A percentile compares a stretch with the other conserved stretches of the same genome.
Conservation (phyloP, 2,797 vertebrate species). For the Hephaestus fuliginosus region DNA sequence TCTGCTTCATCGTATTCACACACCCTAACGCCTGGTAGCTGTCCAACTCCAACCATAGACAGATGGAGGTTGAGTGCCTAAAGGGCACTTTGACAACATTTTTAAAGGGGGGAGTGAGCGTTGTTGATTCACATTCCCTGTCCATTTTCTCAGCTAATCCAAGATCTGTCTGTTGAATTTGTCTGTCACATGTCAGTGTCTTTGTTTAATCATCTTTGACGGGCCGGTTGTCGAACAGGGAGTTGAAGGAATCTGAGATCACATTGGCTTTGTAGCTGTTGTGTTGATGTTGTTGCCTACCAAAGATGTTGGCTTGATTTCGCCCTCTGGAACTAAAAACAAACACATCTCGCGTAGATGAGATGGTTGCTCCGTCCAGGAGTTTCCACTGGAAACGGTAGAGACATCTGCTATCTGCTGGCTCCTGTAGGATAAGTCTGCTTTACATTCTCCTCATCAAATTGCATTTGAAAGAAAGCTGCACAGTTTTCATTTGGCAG, state of each 20-base stretch:
- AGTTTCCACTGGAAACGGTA: slow-evolving; percentile 64
- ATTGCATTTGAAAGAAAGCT: slow-evolving; percentile 33
- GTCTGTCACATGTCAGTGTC: slow-evolving; percentile 31
- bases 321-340: slow-evolving; percentile 62
- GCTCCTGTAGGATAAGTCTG: slow-evolving; percentile 26
- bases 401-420: slow-evolving; percentile 65
- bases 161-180: slow-evolving; percentile 16
- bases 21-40: slow-evolving; percentile 26
- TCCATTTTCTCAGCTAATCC: slow-evolving; percentile 12
- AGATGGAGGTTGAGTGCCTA: neutral
- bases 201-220: slow-evolving; percentile 30
- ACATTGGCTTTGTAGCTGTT: slow-evolving; percentile 61
- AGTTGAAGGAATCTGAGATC: slow-evolving; percentile 65
- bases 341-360: slow-evolving; percentile 61
- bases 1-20: neutral
- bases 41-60: slow-evolving; percentile 21
- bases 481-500: slow-evolving; percentile 24
- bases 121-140: slow-evolving; percentile 11
- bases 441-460: slow-evolving; percentile 48
- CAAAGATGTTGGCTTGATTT: slow-evolving; percentile 70
- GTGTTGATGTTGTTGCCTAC: slow-evolving; percentile 56
- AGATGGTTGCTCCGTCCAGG: slow-evolving; percentile 53
- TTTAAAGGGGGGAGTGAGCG: neutral
- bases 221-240: slow-evolving; percentile 47
- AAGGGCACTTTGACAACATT: slow-evolving; percentile 14